Evolutionary conservation across 2,797 vertebrate species (phyloP), one percentile per base, ranked within the genome.

Genomic region (Benthosema pterotum): DNA sequence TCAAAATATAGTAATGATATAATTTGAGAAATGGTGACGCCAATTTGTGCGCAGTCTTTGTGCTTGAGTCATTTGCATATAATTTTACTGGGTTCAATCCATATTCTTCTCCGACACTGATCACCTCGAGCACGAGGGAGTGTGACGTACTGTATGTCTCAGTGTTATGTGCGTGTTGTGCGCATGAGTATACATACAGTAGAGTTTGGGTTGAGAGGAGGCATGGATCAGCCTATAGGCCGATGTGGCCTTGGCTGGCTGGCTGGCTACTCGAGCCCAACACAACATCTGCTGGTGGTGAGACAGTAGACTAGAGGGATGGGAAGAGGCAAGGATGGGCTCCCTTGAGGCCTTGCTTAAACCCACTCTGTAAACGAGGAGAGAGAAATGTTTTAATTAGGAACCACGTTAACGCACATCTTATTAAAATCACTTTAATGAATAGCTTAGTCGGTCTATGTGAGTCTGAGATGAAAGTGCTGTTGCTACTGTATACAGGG

Each of bases 371-470:
- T 94, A 95, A 96, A 95, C 91, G 91, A 95, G 93, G 90, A 95
- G 95, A 96, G 95, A 95, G 95, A 96, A 94, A 98, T 96, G 95
- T 96, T 97, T 98, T 98, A 97, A 98, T 98, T 98, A 98, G 93
- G 93, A 94, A 93, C 94, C 93, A 93, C 93, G 95, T 95, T 96
- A 94, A 94, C 90, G 94, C 87, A 93, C 93, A 91, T 94, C 95
- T 94, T 94, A 96, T 96, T 97, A 94, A 94, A 97, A 96, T 94
- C 93, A 92, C 93, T 95, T 93, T 94, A 79, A 84, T 83, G 77
- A 83, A 78, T 52, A 56, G 65, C 71, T 73, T 17, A 48, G 65
- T 60, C 72, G 60, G 75, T 60, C 52, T 38, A 9, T n/a, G 64
- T 19, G 49, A 90, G 89, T 84, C 93, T 89, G 88, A 90, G 90